Evolutionary conservation across 1,140 invertebrate species (phyloP).

Genomic region (honey bee (Apis mellifera)): DNA sequence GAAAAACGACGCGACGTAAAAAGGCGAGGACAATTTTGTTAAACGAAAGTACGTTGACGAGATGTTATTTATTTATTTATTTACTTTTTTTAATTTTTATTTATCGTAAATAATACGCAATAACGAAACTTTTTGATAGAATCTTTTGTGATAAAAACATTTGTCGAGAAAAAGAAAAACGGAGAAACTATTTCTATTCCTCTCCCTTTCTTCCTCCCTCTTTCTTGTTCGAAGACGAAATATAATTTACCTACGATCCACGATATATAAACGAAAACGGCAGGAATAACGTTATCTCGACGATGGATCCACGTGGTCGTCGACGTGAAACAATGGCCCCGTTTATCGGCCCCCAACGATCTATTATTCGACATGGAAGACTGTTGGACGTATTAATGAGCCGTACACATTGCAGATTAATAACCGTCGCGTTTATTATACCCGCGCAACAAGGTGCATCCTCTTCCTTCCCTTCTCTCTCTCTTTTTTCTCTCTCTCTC

Average conservation of each 20-base stretch:
- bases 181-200: neutral
- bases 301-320: conserved; percentile 27
- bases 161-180: neutral
- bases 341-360: conserved; percentile 48
- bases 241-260: conserved; percentile 29
- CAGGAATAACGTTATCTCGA: conserved; percentile 28
- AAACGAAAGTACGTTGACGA: neutral
- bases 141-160: too few species aligned
- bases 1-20: neutral
- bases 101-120: too few species aligned
- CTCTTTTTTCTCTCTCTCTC: neutral
- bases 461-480: neutral
- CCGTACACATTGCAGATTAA: conserved; percentile 39
- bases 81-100: neutral
- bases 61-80: neutral
- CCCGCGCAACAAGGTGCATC: neutral
- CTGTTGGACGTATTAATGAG: conserved; percentile 41
- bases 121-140: too few species aligned
- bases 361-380: conserved; percentile 39
- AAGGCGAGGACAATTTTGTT: neutral
- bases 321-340: conserved; percentile 23
- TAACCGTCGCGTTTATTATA: conserved; percentile 25
- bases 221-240: too few species aligned
- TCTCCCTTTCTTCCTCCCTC: neutral
- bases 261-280: conserved; percentile 19